Evolutionary conservation across 1,140 invertebrate genomes (phyloP).

Genomic region (Penaeus indicus): DNA sequence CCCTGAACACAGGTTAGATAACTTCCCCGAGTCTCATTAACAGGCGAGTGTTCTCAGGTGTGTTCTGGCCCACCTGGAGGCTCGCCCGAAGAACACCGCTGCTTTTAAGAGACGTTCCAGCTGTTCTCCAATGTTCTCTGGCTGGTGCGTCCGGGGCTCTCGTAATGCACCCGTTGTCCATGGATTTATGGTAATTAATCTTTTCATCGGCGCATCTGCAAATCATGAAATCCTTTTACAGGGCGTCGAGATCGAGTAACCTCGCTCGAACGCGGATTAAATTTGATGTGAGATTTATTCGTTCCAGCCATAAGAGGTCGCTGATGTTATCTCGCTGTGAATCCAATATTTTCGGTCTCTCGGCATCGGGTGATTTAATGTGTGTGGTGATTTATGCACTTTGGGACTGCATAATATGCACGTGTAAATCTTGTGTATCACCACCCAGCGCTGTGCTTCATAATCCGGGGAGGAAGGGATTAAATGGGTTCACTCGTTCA

Average conservation of each 20-base stretch:
- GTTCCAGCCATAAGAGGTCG: background rate
- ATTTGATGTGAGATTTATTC: slow-evolving; percentile 40
- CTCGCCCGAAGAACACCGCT: no score
- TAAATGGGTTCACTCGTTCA: no score
- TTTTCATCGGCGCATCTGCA: no score
- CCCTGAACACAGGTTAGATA: no score
- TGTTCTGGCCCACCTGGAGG: background rate
- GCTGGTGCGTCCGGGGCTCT: background rate
- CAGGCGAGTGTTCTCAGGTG: background rate
- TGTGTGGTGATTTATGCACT: slow-evolving; percentile 33
- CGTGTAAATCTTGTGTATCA: slow-evolving; percentile 23
- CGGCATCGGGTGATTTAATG: slow-evolving; percentile 42
- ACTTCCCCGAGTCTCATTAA: no score
- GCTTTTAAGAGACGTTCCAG: no score
- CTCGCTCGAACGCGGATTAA: no score
- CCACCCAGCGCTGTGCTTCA: slow-evolving; percentile 26
- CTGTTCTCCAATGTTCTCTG: no score
- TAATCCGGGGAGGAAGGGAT: background rate
- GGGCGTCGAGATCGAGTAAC: no score
- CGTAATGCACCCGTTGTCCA: background rate
- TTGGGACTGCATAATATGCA: slow-evolving; percentile 33
- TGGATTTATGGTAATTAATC: background rate
- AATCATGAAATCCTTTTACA: no score
- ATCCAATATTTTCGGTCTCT: slow-evolving; percentile 8
- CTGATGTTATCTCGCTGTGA: slow-evolving; percentile 20